phyloP scores from a whole-genome alignment of 2,797 vertebrate genomes.

The Telmatherina bonti region DNA sequence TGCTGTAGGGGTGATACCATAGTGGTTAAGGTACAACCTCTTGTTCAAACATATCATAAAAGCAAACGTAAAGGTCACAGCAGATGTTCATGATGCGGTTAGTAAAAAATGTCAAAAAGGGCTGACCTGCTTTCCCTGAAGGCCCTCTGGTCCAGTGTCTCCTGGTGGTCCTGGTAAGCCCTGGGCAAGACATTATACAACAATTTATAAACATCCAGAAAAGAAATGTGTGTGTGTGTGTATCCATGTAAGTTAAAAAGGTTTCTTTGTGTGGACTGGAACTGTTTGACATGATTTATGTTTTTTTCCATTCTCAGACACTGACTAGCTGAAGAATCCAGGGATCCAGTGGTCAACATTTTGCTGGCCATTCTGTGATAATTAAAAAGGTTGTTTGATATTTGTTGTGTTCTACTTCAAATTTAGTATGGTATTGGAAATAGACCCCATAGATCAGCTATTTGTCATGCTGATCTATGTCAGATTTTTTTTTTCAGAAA shows the following conservation, averaged over 20 bases:
- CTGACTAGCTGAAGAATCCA: neutral
- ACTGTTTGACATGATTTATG: neutral
- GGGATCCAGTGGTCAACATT: neutral
- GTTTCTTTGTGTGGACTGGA: neutral
- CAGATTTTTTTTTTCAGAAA: neutral
- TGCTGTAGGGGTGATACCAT: slow-evolving; percentile 32
- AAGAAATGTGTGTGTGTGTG: neutral
- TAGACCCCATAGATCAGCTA: too few species aligned
- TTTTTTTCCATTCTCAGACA: neutral
- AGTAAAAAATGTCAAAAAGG: slow-evolving; percentile 53
- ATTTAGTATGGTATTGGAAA: too few species aligned
- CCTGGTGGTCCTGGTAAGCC: slow-evolving; percentile 89
- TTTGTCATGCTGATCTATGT: neutral
- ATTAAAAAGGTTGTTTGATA: neutral
- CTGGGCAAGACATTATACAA: slow-evolving; percentile 70
- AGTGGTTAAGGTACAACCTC: slow-evolving; percentile 43
- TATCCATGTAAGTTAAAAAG: neutral
- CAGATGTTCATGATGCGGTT: slow-evolving; percentile 53
- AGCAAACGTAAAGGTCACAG: slow-evolving; percentile 61
- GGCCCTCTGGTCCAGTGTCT: slow-evolving; percentile 88
- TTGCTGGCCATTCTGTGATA: neutral
- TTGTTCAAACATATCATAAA: slow-evolving; percentile 62
- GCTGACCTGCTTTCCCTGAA: slow-evolving; percentile 89
- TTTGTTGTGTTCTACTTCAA: neutral
- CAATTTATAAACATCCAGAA: slow-evolving; percentile 24